Conservation (phyloP, 2,888 invertebrate species). For the Operophtera brumata region DNA sequence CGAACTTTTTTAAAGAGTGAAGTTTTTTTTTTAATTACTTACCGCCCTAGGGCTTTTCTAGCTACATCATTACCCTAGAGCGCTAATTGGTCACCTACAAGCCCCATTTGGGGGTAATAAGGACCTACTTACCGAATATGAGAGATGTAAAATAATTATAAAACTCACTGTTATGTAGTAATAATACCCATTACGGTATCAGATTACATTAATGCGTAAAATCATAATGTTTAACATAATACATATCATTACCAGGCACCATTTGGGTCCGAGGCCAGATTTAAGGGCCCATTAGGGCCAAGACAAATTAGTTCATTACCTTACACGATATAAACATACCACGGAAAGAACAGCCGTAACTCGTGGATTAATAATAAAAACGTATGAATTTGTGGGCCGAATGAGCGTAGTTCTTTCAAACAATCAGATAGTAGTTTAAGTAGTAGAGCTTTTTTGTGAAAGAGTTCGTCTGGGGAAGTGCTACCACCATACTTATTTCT, state of each 20-base stretch:
- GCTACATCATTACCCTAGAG: too few relatives aligned
- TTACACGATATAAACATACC: slow-evolving; percentile 43
- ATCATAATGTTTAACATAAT: slow-evolving; percentile 29
- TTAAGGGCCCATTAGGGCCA: slow-evolving; percentile 48
- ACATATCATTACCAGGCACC: slow-evolving; percentile 37
- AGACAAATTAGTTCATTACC: slow-evolving; percentile 61
- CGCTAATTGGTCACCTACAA: too few relatives aligned
- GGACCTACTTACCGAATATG: too few relatives aligned
- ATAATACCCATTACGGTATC: background rate
- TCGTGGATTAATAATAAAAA: slow-evolving; percentile 1
- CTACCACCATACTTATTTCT: too few relatives aligned
- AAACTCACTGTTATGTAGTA: background rate
- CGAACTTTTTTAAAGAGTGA: too few relatives aligned
- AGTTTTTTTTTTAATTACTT: too few relatives aligned
- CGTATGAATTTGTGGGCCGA: background rate
- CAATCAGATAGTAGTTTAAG: background rate
- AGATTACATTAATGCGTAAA: slow-evolving; percentile 3
- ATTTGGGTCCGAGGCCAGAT: slow-evolving; percentile 47
- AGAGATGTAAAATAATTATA: too few relatives aligned
- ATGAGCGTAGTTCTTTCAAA: background rate
- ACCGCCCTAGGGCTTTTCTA: too few relatives aligned
- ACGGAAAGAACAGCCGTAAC: slow-evolving; percentile 29
- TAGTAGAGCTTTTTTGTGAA: too few relatives aligned
- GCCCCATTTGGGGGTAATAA: too few relatives aligned
- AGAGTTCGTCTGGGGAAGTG: too few relatives aligned